Conservation (phyloP, 2,113 vertebrate species). For the Varanus komodoensis region DNA sequence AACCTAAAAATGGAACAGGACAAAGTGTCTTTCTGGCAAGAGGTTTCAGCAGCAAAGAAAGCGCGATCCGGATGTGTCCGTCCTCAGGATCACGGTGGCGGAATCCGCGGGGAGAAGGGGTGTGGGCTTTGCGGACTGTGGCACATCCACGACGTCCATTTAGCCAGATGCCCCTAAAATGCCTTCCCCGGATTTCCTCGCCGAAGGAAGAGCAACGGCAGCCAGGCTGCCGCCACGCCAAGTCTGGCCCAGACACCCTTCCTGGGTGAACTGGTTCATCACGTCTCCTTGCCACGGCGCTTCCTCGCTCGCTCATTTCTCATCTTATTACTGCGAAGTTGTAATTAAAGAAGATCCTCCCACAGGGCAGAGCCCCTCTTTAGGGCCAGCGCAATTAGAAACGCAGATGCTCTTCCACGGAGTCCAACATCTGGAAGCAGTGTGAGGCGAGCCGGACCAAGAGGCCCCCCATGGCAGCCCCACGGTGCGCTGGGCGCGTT, state of each 20-base stretch:
- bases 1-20: conserved; percentile 63
- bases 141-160: conserved; percentile 77
- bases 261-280: conserved; percentile 82
- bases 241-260: conserved; percentile 77
- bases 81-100: conserved; percentile 59
- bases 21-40: conserved; percentile 68
- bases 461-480: too few relatives aligned
- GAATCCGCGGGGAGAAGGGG: conserved; percentile 72
- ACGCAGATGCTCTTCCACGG: conserved; percentile 63
- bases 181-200: conserved; percentile 77
- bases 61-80: conserved; percentile 71
- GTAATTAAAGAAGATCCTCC: conserved; percentile 82
- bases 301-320: conserved; percentile 79
- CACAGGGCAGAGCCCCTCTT: conserved; percentile 72
- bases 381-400: conserved; percentile 76
- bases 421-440: conserved; percentile 67
- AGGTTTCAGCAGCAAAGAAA: conserved; percentile 34
- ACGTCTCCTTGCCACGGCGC: conserved; percentile 77
- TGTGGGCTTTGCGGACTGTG: conserved; percentile 78
- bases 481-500: too few relatives aligned
- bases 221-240: conserved; percentile 72
- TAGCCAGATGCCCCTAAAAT: conserved; percentile 83
- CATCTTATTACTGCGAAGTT: conserved; percentile 82
- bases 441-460: neutral
- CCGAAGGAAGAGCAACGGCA: conserved; percentile 77